These are phyloP conservation scores for Apodemia hepburni DNA, from an alignment of 2,888 invertebrate genomes.

Conservation along the genomic window DNA sequence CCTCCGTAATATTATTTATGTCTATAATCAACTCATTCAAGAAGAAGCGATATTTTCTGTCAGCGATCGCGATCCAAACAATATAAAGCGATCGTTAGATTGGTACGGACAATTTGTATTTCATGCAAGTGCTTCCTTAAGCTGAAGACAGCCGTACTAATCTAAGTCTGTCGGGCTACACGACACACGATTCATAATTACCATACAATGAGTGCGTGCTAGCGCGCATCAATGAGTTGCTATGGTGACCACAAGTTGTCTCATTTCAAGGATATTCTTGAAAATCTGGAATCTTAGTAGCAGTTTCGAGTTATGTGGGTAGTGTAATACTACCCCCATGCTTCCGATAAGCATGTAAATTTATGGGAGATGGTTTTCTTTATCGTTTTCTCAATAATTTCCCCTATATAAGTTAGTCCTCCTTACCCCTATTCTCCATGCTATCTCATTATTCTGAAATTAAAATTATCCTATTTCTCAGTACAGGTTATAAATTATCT, in stretches of 20 bases:
- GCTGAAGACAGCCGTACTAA: constrained; percentile 40
- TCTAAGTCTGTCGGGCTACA: constrained; percentile 38
- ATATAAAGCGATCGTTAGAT: constrained; percentile 7
- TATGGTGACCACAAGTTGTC: constrained; percentile 27
- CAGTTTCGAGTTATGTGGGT: too few species aligned
- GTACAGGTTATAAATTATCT: too few species aligned
- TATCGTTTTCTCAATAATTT: too few species aligned
- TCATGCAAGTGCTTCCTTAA: constrained; percentile 33
- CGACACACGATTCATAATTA: constrained; percentile 53
- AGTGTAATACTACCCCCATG: too few species aligned
- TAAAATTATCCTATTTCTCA: too few species aligned
- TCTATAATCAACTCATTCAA: neutral
- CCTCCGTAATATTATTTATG: neutral
- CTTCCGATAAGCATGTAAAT: too few species aligned
- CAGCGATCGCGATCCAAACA: neutral
- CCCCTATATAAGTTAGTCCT: too few species aligned
- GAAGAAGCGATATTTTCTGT: neutral
- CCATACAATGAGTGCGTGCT: constrained; percentile 73
- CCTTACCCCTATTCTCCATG: too few species aligned
- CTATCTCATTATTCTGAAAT: too few species aligned
- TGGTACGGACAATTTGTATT: constrained; percentile 30
- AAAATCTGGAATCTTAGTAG: too few species aligned
- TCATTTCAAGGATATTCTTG: too few species aligned
- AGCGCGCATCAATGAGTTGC: constrained; percentile 48
- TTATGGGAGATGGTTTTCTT: too few species aligned